Conservation (phyloP, 2,888 invertebrate species). For the Ormyrus rosae region DNA sequence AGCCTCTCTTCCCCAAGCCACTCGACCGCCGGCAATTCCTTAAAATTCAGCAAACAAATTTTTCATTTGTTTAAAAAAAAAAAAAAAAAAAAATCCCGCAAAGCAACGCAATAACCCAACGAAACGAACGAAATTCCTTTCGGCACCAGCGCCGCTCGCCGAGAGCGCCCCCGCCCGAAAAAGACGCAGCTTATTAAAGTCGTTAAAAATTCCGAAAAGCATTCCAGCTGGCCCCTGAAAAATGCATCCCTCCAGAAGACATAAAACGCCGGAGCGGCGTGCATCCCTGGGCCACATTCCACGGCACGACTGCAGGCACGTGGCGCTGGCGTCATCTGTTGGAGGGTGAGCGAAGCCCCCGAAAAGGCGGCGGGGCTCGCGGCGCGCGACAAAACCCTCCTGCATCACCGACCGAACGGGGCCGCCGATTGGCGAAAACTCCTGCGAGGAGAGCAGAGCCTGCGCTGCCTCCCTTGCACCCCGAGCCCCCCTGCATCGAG, state of each 20-base stretch:
- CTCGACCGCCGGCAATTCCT: neutral
- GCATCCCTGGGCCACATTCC: neutral
- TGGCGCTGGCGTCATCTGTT: slow-evolving; percentile 72
- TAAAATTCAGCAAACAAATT: neutral
- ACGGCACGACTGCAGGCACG: neutral
- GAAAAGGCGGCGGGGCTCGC: slow-evolving; percentile 55
- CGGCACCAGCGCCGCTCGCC: too few relatives aligned
- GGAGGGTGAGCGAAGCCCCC: slow-evolving; percentile 64
- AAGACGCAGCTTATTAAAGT: neutral
- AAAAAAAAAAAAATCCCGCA: neutral
- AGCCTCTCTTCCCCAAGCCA: neutral
- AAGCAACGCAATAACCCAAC: too few relatives aligned
- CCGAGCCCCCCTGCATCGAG: slow-evolving; percentile 45
- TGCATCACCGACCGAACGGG: slow-evolving; percentile 73
- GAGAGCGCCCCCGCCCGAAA: too few relatives aligned
- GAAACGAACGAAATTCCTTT: too few relatives aligned
- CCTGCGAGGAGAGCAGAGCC: slow-evolving; percentile 17
- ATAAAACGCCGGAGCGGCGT: slow-evolving; percentile 14
- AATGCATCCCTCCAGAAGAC: slow-evolving; percentile 19
- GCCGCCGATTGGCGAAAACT: slow-evolving; percentile 59
- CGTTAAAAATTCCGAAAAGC: slow-evolving; percentile 33
- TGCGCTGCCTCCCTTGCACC: slow-evolving; percentile 45
- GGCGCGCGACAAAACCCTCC: slow-evolving; percentile 63
- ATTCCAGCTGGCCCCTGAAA: slow-evolving; percentile 11
- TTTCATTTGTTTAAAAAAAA: neutral